These are phyloP conservation scores for Sarcophaga caerulescens DNA, from an alignment of 2,888 invertebrate species.

Conservation along the genomic window DNA sequence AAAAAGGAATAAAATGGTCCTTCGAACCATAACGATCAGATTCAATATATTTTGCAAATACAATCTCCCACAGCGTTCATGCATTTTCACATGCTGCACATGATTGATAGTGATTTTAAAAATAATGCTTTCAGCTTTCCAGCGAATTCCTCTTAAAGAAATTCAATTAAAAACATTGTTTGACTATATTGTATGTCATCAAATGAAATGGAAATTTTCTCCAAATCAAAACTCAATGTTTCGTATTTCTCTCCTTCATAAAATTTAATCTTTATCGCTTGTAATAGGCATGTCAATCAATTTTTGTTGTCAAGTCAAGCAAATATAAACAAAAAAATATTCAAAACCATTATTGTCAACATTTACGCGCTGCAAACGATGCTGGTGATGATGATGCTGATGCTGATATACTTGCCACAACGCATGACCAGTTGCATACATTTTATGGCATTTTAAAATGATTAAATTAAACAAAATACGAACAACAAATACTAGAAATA, in stretches of 20 bases:
- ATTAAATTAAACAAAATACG: constrained; percentile 42
- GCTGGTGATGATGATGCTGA: neutral
- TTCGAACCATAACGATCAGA: no score
- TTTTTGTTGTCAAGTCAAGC: neutral
- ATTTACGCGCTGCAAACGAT: neutral
- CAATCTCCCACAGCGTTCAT: no score
- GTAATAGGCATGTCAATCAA: neutral
- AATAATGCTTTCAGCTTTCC: no score
- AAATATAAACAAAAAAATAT: constrained; percentile 8
- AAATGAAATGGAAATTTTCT: constrained; percentile 33
- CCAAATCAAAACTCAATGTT: constrained; percentile 1
- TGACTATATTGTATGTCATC: neutral
- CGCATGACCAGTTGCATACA: constrained; percentile 33
- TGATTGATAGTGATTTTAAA: no score
- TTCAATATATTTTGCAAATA: no score
- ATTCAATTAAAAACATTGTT: neutral
- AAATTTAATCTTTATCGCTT: constrained; percentile 13
- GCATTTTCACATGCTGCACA: no score
- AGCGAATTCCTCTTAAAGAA: no score
- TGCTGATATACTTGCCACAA: neutral
- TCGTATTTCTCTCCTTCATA: neutral
- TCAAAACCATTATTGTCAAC: constrained; percentile 18
- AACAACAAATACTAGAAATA: neutral
- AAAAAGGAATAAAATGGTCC: no score
- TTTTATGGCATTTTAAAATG: constrained; percentile 41